Percentiles rank a stretch among this genome's conserved stretches.
phyloP scores from a whole-genome alignment of 2,888 invertebrate species.

The Diadegma fenestrale region DNA sequence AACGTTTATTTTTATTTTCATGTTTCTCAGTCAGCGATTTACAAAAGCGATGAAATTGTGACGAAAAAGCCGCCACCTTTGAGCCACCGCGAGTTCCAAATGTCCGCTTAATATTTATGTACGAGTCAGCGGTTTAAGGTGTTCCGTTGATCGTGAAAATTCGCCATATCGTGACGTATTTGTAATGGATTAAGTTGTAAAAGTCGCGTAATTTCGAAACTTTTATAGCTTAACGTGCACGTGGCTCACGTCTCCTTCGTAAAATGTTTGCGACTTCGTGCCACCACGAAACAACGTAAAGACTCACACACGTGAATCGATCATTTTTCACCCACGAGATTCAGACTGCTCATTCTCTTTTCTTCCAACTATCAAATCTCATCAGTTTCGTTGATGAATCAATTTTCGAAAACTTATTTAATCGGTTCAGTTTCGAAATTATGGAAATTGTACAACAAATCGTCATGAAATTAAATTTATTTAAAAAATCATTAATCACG shows the following conservation, averaged over 20 bases:
- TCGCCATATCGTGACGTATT: not conserved
- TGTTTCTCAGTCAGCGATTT: not conserved
- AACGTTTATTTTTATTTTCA: not conserved
- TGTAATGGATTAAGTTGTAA: slow-evolving; percentile 64
- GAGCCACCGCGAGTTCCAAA: not conserved
- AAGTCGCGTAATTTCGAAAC: slow-evolving; percentile 32
- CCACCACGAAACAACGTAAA: slow-evolving; percentile 1
- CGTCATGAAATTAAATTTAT: too few species aligned
- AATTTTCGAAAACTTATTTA: not conserved
- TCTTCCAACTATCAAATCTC: not conserved
- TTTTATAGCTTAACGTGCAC: slow-evolving; percentile 16
- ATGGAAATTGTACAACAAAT: not conserved
- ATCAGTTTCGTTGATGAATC: not conserved
- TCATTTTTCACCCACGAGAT: not conserved
- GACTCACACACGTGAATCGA: not conserved
- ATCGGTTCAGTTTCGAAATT: not conserved
- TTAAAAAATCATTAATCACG: too few species aligned
- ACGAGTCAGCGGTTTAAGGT: not conserved
- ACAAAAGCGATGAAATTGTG: not conserved
- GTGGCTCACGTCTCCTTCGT: slow-evolving; percentile 18
- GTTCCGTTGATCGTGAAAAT: not conserved
- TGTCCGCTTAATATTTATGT: slow-evolving; percentile 1
- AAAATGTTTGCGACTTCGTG: slow-evolving; percentile 31
- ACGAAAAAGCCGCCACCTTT: not conserved
- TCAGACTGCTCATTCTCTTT: not conserved